A percentile compares a stretch with the other conserved stretches of the same genome.
Conservation (phyloP, 2,113 vertebrate genomes). For the Puma concolor region DNA sequence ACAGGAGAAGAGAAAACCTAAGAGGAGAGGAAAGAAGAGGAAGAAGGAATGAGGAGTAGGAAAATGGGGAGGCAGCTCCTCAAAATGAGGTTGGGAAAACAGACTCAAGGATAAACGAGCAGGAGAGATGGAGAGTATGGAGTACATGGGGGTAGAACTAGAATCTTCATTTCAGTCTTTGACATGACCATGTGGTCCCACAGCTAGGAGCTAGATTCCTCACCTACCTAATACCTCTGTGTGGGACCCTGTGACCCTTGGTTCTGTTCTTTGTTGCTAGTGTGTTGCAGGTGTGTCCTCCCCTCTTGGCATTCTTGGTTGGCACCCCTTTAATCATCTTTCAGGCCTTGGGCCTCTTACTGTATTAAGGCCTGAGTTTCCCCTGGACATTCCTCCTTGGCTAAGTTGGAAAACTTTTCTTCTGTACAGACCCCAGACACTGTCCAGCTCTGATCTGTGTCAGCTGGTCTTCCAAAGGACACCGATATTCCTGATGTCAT, state of each 20-base stretch:
- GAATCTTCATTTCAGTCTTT: background rate
- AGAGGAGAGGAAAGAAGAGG: background rate
- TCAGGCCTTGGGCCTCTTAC: background rate
- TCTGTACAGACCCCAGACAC: background rate
- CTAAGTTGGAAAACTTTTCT: background rate
- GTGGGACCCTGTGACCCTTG: no score
- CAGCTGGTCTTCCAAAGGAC: background rate
- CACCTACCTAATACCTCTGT: background rate
- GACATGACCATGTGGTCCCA: background rate
- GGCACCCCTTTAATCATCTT: background rate
- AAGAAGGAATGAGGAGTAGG: background rate
- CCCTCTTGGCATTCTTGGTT: background rate
- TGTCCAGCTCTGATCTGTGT: background rate
- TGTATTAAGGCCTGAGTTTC: background rate
- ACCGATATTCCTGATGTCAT: background rate
- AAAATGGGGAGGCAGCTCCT: fast-evolving
- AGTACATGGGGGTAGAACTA: background rate
- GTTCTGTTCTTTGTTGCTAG: background rate
- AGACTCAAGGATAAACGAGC: no score
- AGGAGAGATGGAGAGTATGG: background rate
- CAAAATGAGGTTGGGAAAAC: background rate
- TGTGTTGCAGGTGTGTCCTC: background rate
- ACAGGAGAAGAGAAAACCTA: background rate
- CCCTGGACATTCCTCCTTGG: background rate
- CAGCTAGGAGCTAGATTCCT: background rate